Evolutionary conservation across 2,113 vertebrate species (phyloP), one percentile per base, ranked within the genome.

Genomic region (Myodes glareolus): DNA sequence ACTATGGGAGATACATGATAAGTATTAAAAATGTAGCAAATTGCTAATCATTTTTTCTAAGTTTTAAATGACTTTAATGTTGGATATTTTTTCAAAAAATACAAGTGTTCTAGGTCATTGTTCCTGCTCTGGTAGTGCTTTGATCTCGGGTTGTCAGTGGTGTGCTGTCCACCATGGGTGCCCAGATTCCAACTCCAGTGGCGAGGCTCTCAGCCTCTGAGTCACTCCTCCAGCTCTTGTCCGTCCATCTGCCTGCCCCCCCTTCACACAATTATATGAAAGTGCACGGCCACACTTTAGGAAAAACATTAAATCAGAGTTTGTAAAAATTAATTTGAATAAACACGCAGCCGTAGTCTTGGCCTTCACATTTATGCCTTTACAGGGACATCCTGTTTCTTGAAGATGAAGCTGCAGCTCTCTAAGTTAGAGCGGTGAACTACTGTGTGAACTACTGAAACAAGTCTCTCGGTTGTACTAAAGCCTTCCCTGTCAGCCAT

Each of bases 41-140:
- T 88, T 92, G n/a, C 73, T 45, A 47, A 55, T 31, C 33, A 58
- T 19, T 94, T 8, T 8, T 73, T 65, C 50, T 42, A 88, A 47
- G 29, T 89, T 95, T 88, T 58, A 68, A 78, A 68, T 93, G 50
- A 75, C 45, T 92, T 73, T 95, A 75, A 75, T 68, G n/a, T 9
- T 90, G 23, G 55, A 16, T 68, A 63, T n/a, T 88, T 73, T 89
- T 88, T 68, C 17, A 58, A 78, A 92, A 92, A 76, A 61, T 39
- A 70, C 61, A 76, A 63, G 81, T 42, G 31, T 84, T 63, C 81
- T 14, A 45, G n/a, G 27, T 19, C 25, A 31, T 45, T 58, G 63
- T 84, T 84, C 27, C 58, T 84, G 25, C n/a, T 84, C 42, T 42
- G 58, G 9, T 42, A 31, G 3, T 45, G 63, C 45, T 45, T 84